These are phyloP conservation scores for Oreochromis tanganicae DNA, from an alignment of 2,113 vertebrate species.

Conservation along the genomic window DNA sequence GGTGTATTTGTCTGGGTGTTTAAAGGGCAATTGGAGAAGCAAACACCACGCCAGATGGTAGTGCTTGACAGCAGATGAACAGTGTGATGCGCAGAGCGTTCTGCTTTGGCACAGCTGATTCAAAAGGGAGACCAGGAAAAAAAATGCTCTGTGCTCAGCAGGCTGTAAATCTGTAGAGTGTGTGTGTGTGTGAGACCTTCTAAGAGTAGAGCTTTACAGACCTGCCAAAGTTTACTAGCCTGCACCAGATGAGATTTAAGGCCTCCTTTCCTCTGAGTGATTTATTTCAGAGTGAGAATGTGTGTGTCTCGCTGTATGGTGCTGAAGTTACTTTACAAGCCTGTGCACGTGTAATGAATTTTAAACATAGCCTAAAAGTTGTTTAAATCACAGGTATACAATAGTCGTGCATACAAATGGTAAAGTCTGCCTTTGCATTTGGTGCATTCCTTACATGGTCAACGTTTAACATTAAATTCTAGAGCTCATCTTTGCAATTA, in stretches of 20 bases:
- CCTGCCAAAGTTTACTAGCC: slow-evolving; percentile 31
- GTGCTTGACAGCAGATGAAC: neutral
- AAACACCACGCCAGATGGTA: slow-evolving; percentile 19
- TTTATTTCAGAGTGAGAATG: slow-evolving; percentile 12
- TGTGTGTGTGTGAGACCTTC: neutral
- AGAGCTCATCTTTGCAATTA: neutral
- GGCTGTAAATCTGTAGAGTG: slow-evolving; percentile 22
- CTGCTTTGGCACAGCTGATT: slow-evolving; percentile 12
- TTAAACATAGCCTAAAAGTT: neutral
- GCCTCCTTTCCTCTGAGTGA: neutral
- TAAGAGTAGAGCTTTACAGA: slow-evolving; percentile 13
- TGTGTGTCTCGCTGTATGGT: neutral
- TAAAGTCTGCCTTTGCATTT: neutral
- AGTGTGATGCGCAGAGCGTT: neutral
- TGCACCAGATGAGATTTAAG: slow-evolving; percentile 28
- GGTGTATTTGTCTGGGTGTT: neutral
- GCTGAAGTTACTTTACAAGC: neutral
- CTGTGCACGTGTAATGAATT: neutral
- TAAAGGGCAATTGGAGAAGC: slow-evolving; percentile 14
- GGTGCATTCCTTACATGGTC: neutral
- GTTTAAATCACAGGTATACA: neutral
- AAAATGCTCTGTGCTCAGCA: neutral
- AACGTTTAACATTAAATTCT: neutral
- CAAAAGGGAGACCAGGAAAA: neutral
- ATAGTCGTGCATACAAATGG: neutral